phyloP scores from a whole-genome alignment of 1,140 invertebrate genomes.

The Cheumatopsyche charites region DNA sequence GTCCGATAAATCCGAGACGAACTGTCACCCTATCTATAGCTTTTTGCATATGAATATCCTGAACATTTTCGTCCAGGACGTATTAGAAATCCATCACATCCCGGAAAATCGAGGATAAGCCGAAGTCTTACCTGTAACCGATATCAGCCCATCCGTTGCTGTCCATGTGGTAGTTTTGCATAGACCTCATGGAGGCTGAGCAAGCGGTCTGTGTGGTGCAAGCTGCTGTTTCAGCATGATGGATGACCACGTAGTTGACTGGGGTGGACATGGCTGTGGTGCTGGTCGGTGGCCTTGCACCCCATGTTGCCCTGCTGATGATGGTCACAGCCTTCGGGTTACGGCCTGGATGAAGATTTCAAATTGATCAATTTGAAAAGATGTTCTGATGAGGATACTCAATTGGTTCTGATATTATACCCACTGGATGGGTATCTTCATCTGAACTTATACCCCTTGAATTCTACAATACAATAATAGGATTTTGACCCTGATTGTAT shows the following conservation, averaged over 20 bases:
- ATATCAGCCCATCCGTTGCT: slow-evolving; percentile 71
- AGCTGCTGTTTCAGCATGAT: slow-evolving; percentile 70
- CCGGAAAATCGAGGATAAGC: not conserved
- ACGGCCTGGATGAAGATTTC: too few relatives aligned
- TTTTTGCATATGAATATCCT: too few relatives aligned
- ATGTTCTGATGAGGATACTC: too few relatives aligned
- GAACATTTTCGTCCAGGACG: too few relatives aligned
- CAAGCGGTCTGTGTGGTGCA: slow-evolving; percentile 65
- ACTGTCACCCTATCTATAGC: too few relatives aligned
- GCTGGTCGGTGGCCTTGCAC: slow-evolving; percentile 62
- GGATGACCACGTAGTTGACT: slow-evolving; percentile 76
- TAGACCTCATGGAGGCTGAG: slow-evolving; percentile 60
- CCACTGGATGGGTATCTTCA: too few relatives aligned
- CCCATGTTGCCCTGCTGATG: slow-evolving; percentile 66
- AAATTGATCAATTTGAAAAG: too few relatives aligned
- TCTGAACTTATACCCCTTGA: too few relatives aligned
- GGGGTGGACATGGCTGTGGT: slow-evolving; percentile 62
- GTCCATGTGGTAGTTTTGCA: slow-evolving; percentile 67
- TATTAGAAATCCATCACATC: not conserved
- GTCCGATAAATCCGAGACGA: too few relatives aligned
- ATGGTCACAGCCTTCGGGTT: slow-evolving; percentile 45
- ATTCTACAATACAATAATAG: too few relatives aligned
- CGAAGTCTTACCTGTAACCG: slow-evolving; percentile 63
- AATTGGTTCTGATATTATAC: too few relatives aligned
- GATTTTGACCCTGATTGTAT: too few relatives aligned